A percentile compares a stretch with the other conserved stretches of the same genome.
phyloP scores from a whole-genome alignment of 2,888 invertebrate species.

The Cephus pulcher region DNA sequence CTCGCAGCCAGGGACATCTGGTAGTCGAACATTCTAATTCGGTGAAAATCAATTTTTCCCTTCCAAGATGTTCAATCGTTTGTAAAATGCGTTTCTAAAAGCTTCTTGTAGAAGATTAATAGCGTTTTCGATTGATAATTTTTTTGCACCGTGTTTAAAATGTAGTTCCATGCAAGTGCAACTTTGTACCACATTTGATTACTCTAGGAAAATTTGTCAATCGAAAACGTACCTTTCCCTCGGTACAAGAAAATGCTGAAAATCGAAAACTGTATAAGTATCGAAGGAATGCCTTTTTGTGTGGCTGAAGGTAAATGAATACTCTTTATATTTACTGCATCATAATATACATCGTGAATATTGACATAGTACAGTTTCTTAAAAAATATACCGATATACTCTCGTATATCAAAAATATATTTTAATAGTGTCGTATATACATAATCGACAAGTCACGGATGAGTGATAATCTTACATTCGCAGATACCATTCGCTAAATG shows the following conservation, averaged over 20 bases:
- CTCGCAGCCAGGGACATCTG: no score
- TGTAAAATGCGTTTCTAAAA: no score
- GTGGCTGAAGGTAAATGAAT: background rate
- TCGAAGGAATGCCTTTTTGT: background rate
- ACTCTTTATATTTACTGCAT: background rate
- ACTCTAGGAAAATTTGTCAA: background rate
- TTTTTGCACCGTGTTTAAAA: background rate
- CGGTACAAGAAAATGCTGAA: background rate
- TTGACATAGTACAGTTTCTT: conserved; percentile 50
- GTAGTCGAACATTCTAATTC: no score
- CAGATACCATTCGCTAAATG: background rate
- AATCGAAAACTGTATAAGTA: background rate
- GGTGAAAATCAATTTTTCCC: no score
- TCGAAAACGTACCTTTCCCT: background rate
- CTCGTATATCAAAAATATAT: conserved; percentile 31
- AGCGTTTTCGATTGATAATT: background rate
- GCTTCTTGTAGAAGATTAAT: background rate
- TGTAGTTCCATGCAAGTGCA: background rate
- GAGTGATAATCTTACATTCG: background rate
- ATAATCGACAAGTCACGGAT: background rate
- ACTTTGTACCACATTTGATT: background rate
- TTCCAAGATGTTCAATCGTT: no score
- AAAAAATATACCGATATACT: conserved; percentile 44
- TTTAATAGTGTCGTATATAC: conserved; percentile 1
- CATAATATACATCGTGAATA: conserved; percentile 40